Evolutionary conservation across 2,113 vertebrate species (phyloP), one percentile per base, ranked within the genome.

Genomic region (Mola mola): DNA sequence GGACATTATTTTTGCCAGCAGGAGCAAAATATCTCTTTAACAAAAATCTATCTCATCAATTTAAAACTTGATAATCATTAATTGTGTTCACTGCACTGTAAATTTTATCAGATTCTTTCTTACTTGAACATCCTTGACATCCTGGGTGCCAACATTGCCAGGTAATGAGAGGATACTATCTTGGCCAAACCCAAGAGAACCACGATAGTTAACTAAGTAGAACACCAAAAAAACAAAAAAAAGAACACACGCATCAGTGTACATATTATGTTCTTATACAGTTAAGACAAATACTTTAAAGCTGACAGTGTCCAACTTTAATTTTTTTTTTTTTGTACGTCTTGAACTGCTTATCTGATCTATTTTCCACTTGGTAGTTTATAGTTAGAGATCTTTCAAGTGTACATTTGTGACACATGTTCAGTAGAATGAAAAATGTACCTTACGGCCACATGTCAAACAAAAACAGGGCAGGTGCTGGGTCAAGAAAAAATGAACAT

Each of bases 181-280:
- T 87, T 98, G 96, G 44, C 97, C 97, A 2, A 93, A 98, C 46
- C 96, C 97, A 22, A 93, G 71, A 0, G 97, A 98, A 21, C 96
- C 96, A 0, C 96, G 93, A 75, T 98, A 98, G 80, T 99, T 98
- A 77, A 98, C 96, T 99, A 36, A n/a, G n/a, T n/a, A n/a, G n/a
- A n/a, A n/a, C n/a, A n/a, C n/a, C n/a, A 67, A 71, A 6, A 72
- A 49, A 55, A 37, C 20, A 38, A 1, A 9, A 2, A 56, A 4
- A 29, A 65, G 29, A 12, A 24, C 2, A 20, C 10, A 16, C 29
- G 2, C 8, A 25, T 36, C 15, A 17, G 0, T 7, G 13, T 1
- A 26, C 2, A 29, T 29, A 25, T 11, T 34, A 25, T 21, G 8
- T 58, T 21, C 8, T 47, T 31, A 15, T 25, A 38, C 6, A 28